Evolutionary conservation across 35 echinoderm and acorn worm species (phyloP), one percentile per base, ranked within the genome.

Genomic region (Hemicentrotus pulcherrimus): DNA sequence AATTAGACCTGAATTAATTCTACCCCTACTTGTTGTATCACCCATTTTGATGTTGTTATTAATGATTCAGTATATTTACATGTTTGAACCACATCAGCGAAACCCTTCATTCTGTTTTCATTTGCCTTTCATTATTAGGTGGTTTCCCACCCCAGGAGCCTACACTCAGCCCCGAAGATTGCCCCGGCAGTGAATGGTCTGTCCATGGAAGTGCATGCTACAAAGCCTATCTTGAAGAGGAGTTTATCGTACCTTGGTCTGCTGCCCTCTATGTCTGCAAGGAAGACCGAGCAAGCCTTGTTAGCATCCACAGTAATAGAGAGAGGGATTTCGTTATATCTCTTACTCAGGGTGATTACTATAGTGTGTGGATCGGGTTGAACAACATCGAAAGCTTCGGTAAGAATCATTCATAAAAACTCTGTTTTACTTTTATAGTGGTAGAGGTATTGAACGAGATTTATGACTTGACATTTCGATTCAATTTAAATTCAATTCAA

Each of bases 291-390:
- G 18, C 91, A 2, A 32, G 24, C 31, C 46, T 93, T 32, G 91
- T 58, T 14, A 93, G 91, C 48, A 32, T 93, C 46, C 91, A 93
- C 41, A 93, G 91, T 31, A 13, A 50, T n/a, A 47, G 46, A 58
- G 91, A 93, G 46, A 8, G 45, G 13, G 48, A 93, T 31, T 93
- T 58, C 28, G 91, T 93, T 11, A 19, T 93, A 0, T 93, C 91
- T 31, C 91, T 93, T 14, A 31, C 28, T 15, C 46, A 32, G 46
- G 48, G 48, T 93, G 91, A 58, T 47, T 52, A 31, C 31, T 93
- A 93, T 9, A 93, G 91, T 47, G 46, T 93, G 4, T 93, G 91
- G 91, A 93, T 93, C 46, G 91, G 91, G 16, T n/a, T 93, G 12
- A 93, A 93, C 19, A 47, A 58, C n/a, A 50, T 93, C 91, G 47